Evolutionary conservation across 2,888 invertebrate species (phyloP), one percentile per base, ranked within the genome.

Genomic region (Cremastinae sp.): DNA sequence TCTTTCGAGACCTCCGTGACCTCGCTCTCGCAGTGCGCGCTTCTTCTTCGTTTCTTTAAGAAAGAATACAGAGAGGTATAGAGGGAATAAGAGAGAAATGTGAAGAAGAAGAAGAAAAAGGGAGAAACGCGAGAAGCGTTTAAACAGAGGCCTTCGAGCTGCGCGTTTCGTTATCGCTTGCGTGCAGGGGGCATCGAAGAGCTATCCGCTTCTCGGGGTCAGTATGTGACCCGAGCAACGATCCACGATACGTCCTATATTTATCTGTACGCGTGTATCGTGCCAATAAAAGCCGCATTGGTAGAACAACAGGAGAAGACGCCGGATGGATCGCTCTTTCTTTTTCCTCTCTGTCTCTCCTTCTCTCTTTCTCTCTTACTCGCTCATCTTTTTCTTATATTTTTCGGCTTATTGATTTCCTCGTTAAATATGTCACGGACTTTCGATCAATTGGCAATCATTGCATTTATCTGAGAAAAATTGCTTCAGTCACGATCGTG

Each of bases 161-260:
- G 74, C 78, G 79, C 83, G 82, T 81, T 61, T 64, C 71, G 85
- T 85, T 86, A 86, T 87, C 86, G 86, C 83, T 82, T 85, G 87
- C 81, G 85, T 83, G 84, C 88, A 85, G 88, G 88, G 88, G 88
- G 88, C 88, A 87, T 86, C 87, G 83, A 83, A 83, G 28, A 28
- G 86, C 84, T 85, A 85, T 87, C 85, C 86, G 80, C 79, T 81
- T 80, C 49, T 82, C 68, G 65, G 76, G 74, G 76, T 77, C 76
- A 65, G 47, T 65, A 65, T 61, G 69, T 77, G 76, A 74, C 64
- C 74, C 69, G 37, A 73, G 68, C 79, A 79, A 79, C 80, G 65
- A 68, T 45, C 43, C 70, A 55, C 43, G 61, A 35, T 55, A 28
- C 16, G 35, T 47, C 64, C 62, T 55, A 65, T 69, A 65, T 64